Evolutionary conservation across 2,113 vertebrate genomes (phyloP), one percentile per base, ranked within the genome.

Genomic region (Gymnarchus niloticus): DNA sequence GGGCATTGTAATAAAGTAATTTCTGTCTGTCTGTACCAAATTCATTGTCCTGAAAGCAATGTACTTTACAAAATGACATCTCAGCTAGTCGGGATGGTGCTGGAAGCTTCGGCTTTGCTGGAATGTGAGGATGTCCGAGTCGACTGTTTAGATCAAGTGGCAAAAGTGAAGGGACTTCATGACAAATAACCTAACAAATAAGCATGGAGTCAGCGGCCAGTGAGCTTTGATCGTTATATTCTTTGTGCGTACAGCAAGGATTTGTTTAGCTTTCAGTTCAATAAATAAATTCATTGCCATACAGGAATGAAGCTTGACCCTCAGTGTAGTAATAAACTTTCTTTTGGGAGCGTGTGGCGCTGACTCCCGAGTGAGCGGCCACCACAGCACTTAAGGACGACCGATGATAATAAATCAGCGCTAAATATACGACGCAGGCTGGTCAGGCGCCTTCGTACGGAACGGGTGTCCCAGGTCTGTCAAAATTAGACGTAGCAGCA

Each of bases 131-230:
- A 96, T 87, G 94, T 98, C 17, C 92, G 90, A 77, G 95, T 98
- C 87, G 97, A 97, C 94, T 97, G 96, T 90, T 91, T 98, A 92
- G 96, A 98, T 91, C 96, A 97, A 96, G 96, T 97, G 1, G 1
- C 12, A 10, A 6, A 37, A 73, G 28, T 73, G 28, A 3, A 73
- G 33, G 3, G 25, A 6, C 65, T 73, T 73, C 33, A 73, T n/a
- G 8, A 23, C 56, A 57, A n/a, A 19, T 5, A 5, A 73, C 33
- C 4, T 28, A 37, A 41, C 14, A 19, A 73, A 12, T 14, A 37
- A 10, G 12, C 2, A 28, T 25, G 33, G 14, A 73, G 25, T 3
- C 25, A 73, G 28, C 65, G 65, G 12, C n/a, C 65, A 37, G n/a
- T 33, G 33, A 10, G 33, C 37, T 76, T 76, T n/a, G 37, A 76